phyloP scores from a whole-genome alignment of 92 coral and sea anemone species.

The Bergia puertoricense region DNA sequence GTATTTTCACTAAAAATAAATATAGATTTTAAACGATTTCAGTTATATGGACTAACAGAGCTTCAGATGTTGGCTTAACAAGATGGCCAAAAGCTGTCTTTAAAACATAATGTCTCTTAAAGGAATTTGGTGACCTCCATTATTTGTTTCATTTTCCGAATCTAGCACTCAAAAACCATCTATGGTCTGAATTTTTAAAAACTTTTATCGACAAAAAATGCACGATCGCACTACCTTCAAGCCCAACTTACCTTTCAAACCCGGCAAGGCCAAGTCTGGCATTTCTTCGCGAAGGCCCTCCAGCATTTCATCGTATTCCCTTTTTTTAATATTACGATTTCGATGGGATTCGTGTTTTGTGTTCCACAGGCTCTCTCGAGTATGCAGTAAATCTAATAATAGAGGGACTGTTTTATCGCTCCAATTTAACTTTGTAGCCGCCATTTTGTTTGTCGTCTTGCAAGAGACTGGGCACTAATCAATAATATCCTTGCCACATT shows the following conservation, averaged over 20 bases:
- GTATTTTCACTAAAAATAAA: slow-evolving; percentile 59
- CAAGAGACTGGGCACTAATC: slow-evolving; percentile 24
- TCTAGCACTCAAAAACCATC: slow-evolving; percentile 20
- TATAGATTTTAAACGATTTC: slow-evolving; percentile 25
- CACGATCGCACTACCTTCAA: no score
- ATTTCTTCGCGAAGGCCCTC: slow-evolving; percentile 56
- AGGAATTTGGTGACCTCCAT: slow-evolving; percentile 11
- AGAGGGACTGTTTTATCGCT: slow-evolving; percentile 45
- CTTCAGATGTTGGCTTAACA: slow-evolving; percentile 13
- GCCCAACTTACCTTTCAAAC: slow-evolving; percentile 29
- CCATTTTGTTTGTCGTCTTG: slow-evolving; percentile 46
- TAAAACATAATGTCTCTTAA: background rate
- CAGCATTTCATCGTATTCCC: slow-evolving; percentile 58
- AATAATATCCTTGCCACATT: slow-evolving; percentile 42
- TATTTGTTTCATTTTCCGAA: slow-evolving; percentile 1
- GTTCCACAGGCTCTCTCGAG: slow-evolving; percentile 63
- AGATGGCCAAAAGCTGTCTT: background rate
- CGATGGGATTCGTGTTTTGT: slow-evolving; percentile 43
- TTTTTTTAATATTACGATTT: slow-evolving; percentile 53
- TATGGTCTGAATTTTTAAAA: slow-evolving; percentile 10
- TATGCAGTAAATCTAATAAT: slow-evolving; percentile 49
- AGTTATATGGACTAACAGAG: slow-evolving; percentile 19
- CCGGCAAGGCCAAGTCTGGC: slow-evolving; percentile 61
- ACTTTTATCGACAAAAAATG: background rate
- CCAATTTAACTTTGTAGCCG: slow-evolving; percentile 32